Conservation (phyloP, 2,113 vertebrate genomes). For the Thalassoma bifasciatum region DNA sequence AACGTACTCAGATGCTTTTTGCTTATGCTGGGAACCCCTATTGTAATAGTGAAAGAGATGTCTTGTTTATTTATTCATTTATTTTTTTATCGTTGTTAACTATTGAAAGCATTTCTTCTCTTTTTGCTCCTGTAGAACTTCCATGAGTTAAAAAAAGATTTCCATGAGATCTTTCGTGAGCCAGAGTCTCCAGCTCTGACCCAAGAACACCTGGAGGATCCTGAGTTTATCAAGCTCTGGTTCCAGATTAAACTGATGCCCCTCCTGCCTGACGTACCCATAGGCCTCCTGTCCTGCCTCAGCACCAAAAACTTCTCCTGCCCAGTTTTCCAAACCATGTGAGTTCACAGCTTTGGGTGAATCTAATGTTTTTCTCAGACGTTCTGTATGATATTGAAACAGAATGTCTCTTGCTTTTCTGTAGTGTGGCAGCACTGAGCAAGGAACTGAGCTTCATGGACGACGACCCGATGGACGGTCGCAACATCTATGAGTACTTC, state of each 20-base stretch:
- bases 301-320: constrained; percentile 83
- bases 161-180: constrained; percentile 65
- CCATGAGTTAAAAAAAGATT: constrained; percentile 50
- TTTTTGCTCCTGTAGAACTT: constrained; percentile 71
- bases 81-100: too few species aligned
- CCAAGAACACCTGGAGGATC: constrained; percentile 70
- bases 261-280: constrained; percentile 58
- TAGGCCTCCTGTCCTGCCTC: constrained; percentile 78
- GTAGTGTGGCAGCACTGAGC: constrained; percentile 73
- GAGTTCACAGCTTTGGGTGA: constrained; percentile 25
- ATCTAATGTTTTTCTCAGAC: neutral
- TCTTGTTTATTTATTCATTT: too few species aligned
- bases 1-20: too few species aligned
- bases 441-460: constrained; percentile 46
- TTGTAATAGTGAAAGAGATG: too few species aligned
- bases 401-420: neutral
- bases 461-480: constrained; percentile 4
- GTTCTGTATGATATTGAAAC: neutral
- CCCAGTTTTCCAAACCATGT: constrained; percentile 80
- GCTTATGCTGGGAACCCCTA: too few species aligned
- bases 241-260: constrained; percentile 79
- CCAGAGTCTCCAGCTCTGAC: constrained; percentile 42
- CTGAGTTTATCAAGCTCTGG: constrained; percentile 77
- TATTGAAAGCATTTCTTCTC: too few species aligned
- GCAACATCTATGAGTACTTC: constrained; percentile 71